Evolutionary conservation across 2,113 vertebrate genomes (phyloP), one percentile per base, ranked within the genome.

Genomic region (Taurulus bubalis): DNA sequence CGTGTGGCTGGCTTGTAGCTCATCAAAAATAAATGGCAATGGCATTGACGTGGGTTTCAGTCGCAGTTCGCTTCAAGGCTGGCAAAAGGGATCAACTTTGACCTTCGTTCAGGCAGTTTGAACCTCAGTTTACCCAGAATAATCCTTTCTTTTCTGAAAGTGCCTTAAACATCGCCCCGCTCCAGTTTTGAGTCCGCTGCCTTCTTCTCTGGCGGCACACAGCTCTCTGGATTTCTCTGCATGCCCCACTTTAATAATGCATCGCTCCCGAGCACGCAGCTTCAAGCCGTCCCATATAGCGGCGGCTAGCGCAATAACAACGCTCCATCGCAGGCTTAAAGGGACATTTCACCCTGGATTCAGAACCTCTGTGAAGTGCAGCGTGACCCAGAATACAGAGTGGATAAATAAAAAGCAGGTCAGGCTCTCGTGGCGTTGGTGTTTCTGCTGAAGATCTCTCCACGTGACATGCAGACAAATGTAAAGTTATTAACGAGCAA

Each of bases 231-330:
- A 74, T 85, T 77, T 80, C 63, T 82, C 78, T 82, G 80, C 85
- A 77, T 79, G 87, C 36, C 82, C 90, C 84, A 89, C 79, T 85
- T 93, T 82, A 88, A 89, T 84, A 89, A 89, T 79, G 81, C 90
- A 90, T 79, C 2, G 45, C 81, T 16, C 68, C 65, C 69, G 51
- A 82, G 84, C 90, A 89, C 16, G 75, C 87, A 81, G 88, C 73
- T 82, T 58, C 80, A 75, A 77, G 80, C 32, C 42, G 71, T 82
- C 83, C 89, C 90, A 88, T 75, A 86, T 84, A 90, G 85, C 88
- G 80, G 63, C 4, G 8, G 72, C 63, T 55, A 63, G 71, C 38
- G 34, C 70, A 70, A 70, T 63, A 72, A 74, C 22, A 78, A 78
- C 38, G 64, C 47, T 66, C 68, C 68, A 62, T 67, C 34, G 75